phyloP scores from a whole-genome alignment of 2,113 vertebrate species.

The Paedocypris sp. region DNA sequence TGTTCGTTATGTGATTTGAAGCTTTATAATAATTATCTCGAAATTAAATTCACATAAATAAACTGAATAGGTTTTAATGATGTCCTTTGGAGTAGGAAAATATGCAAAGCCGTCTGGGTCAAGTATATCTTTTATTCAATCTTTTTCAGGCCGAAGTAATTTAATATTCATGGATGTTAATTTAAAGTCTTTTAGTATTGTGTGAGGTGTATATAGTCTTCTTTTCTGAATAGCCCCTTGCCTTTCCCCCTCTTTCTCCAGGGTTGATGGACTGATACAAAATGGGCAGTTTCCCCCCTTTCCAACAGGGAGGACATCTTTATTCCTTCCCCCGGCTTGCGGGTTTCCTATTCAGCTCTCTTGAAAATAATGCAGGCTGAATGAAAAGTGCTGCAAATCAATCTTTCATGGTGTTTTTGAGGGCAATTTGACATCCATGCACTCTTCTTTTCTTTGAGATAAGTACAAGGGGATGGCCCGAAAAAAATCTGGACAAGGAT shows the following conservation, averaged over 20 bases:
- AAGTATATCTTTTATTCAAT: slow-evolving; percentile 55
- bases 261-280: slow-evolving; percentile 76
- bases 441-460: slow-evolving; percentile 57
- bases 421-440: slow-evolving; percentile 69
- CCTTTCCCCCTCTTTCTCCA: slow-evolving; percentile 65
- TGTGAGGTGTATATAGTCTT: slow-evolving; percentile 61
- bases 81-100: slow-evolving; percentile 28
- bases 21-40: slow-evolving; percentile 17
- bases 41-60: slow-evolving; percentile 31
- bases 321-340: slow-evolving; percentile 65
- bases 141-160: slow-evolving; percentile 50
- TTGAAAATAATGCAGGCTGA: slow-evolving; percentile 63
- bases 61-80: slow-evolving; percentile 41
- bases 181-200: slow-evolving; percentile 79
- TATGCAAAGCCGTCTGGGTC: slow-evolving; percentile 43
- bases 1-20: too few species aligned
- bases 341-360: slow-evolving; percentile 67
- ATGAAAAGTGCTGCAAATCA: slow-evolving; percentile 75
- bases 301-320: slow-evolving; percentile 73
- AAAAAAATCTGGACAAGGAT: slow-evolving; percentile 41
- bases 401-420: slow-evolving; percentile 75
- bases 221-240: slow-evolving; percentile 68
- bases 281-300: slow-evolving; percentile 59
- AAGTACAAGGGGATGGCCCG: slow-evolving; percentile 62
- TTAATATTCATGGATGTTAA: slow-evolving; percentile 91